A percentile compares a stretch with the other conserved stretches of the same genome.
Conservation (phyloP, 1,140 invertebrate species). For the Drosophila chauvacae region DNA sequence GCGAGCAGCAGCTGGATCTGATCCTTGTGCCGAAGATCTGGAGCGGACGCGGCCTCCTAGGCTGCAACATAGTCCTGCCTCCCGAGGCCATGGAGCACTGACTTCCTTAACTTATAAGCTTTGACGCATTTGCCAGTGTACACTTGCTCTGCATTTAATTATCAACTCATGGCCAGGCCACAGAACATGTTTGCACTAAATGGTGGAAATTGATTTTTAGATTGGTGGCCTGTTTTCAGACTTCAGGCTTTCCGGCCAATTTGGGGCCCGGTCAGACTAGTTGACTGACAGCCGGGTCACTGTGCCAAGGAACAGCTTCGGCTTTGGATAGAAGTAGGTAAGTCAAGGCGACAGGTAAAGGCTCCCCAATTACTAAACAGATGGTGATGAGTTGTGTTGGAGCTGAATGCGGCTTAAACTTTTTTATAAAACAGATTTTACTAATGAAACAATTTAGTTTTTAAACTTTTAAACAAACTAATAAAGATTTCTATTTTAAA, state of each 20-base stretch:
- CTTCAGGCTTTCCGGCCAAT: conserved; percentile 8
- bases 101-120: conserved; percentile 16
- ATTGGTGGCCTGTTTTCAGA: conserved; percentile 3
- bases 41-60: conserved; percentile 90
- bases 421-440: neutral
- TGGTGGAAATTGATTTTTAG: conserved; percentile 42
- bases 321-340: neutral
- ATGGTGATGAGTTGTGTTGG: neutral
- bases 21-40: conserved; percentile 89
- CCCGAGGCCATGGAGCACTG: conserved; percentile 85
- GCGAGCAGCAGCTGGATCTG: conserved; percentile 85
- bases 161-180: conserved; percentile 17
- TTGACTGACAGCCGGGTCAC: conserved; percentile 36
- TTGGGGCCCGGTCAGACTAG: neutral
- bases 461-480: neutral
- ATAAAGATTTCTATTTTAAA: neutral
- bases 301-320: conserved; percentile 42
- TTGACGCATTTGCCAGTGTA: conserved; percentile 27
- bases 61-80: conserved; percentile 89
- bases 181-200: conserved; percentile 28
- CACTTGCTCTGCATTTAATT: conserved; percentile 17
- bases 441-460: neutral
- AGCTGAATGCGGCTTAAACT: neutral
- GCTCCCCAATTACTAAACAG: neutral
- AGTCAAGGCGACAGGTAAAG: conserved; percentile 11